Evolutionary conservation across 2,113 vertebrate species (phyloP).

Genomic region (Ciconia boyciana): DNA sequence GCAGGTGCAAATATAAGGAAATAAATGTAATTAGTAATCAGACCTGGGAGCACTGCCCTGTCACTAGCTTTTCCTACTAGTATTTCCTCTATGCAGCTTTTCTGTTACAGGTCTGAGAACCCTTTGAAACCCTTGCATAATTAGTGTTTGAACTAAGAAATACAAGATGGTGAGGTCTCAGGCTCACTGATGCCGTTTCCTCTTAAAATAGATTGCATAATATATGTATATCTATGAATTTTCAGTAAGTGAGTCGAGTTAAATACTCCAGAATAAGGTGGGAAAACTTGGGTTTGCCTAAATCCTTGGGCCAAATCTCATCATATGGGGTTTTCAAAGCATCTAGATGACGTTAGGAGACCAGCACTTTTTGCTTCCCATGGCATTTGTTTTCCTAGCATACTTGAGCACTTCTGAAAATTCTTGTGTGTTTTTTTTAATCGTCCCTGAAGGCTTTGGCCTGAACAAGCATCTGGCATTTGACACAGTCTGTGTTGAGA

Average conservation of each 20-base stretch:
- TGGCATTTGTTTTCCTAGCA: slow-evolving; percentile 13
- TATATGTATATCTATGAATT: not conserved
- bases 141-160: not conserved
- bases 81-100: not conserved
- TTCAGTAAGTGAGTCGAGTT: not conserved
- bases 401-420: slow-evolving; percentile 29
- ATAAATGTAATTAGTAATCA: slow-evolving; percentile 3
- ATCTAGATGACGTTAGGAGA: not conserved
- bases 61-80: not conserved
- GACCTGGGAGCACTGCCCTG: not conserved
- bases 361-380: not conserved
- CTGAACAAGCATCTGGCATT: slow-evolving; percentile 17
- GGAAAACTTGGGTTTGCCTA: not conserved
- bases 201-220: not conserved
- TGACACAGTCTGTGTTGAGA: not conserved
- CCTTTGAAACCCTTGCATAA: not conserved
- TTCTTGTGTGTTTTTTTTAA: slow-evolving; percentile 1
- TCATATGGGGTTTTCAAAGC: not conserved
- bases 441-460: slow-evolving; percentile 37
- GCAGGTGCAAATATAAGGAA: slow-evolving; percentile 24
- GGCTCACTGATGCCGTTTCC: not conserved
- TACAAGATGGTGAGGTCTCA: not conserved
- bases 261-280: not conserved
- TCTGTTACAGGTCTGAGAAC: not conserved
- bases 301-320: not conserved